Evolutionary conservation across 2,888 invertebrate genomes (phyloP).

Genomic region (Bombylius major): DNA sequence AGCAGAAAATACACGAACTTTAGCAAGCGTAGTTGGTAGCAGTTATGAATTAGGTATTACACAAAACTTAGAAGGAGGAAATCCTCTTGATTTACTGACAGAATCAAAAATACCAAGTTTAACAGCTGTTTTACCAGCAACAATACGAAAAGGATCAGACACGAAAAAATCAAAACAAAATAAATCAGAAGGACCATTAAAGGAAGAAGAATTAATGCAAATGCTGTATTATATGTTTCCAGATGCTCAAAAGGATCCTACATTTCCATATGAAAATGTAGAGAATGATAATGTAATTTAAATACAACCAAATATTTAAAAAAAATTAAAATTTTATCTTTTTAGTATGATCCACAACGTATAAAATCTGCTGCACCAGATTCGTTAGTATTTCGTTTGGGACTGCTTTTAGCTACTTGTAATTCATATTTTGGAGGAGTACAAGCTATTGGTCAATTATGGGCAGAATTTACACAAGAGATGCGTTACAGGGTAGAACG

Average conservation of each 20-base stretch:
- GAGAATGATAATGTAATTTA: slow-evolving; percentile 39
- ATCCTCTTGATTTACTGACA: slow-evolving; percentile 57
- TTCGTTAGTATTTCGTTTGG: slow-evolving; percentile 70
- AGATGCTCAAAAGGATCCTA: slow-evolving; percentile 60
- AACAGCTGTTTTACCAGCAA: slow-evolving; percentile 37
- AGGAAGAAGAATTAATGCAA: slow-evolving; percentile 59
- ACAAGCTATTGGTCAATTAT: slow-evolving; percentile 69
- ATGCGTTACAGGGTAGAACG: slow-evolving; percentile 84
- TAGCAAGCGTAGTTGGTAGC: slow-evolving; percentile 29
- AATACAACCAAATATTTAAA: not conserved
- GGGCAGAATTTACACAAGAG: slow-evolving; percentile 88
- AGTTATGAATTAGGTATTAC: slow-evolving; percentile 37
- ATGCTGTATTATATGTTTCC: slow-evolving; percentile 78
- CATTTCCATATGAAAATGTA: slow-evolving; percentile 41
- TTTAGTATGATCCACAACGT: slow-evolving; percentile 42
- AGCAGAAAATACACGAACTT: slow-evolving; percentile 30
- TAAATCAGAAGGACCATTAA: slow-evolving; percentile 62
- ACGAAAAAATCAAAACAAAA: slow-evolving; percentile 37
- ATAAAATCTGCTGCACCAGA: slow-evolving; percentile 65
- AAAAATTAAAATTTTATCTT: slow-evolving; percentile 1
- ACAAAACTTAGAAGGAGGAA: slow-evolving; percentile 40
- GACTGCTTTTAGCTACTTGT: slow-evolving; percentile 59
- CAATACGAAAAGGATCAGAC: slow-evolving; percentile 35
- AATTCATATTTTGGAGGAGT: slow-evolving; percentile 63
- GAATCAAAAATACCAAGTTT: slow-evolving; percentile 61